phyloP scores from a whole-genome alignment of 2,888 invertebrate genomes.

The Lycaena phlaeas region DNA sequence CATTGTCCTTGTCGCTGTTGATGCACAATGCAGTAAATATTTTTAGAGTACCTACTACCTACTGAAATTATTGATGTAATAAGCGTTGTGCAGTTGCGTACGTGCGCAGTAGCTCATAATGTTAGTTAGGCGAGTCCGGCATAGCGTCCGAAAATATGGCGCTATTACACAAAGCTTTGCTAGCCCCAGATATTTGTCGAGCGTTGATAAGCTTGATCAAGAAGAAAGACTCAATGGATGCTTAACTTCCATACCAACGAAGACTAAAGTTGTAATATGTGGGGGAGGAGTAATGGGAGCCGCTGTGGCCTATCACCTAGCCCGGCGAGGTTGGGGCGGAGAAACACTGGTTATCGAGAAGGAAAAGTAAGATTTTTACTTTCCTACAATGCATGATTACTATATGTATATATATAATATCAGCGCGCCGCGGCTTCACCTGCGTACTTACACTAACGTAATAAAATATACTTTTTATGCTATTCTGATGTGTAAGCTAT shows the following conservation, averaged over 20 bases:
- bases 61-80: constrained; percentile 23
- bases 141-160: constrained; percentile 21
- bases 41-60: constrained; percentile 21
- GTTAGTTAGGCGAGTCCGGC: constrained; percentile 30
- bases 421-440: too few species aligned
- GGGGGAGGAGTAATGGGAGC: constrained; percentile 95
- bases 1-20: constrained; percentile 10
- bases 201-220: constrained; percentile 40
- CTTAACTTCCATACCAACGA: constrained; percentile 41
- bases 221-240: constrained; percentile 46
- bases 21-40: constrained; percentile 22
- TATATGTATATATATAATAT: too few species aligned
- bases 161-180: constrained; percentile 23
- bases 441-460: too few species aligned
- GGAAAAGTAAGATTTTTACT: constrained; percentile 75
- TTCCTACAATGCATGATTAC: too few species aligned
- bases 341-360: constrained; percentile 89
- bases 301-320: constrained; percentile 92
- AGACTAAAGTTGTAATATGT: constrained; percentile 86
- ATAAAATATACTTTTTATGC: too few species aligned
- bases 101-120: constrained; percentile 28
- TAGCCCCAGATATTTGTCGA: constrained; percentile 32
- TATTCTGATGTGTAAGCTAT: too few species aligned
- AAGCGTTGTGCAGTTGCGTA: constrained; percentile 21
- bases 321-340: constrained; percentile 85